Conservation (phyloP, 1,140 invertebrate genomes). For the Drosophila grimshawi region DNA sequence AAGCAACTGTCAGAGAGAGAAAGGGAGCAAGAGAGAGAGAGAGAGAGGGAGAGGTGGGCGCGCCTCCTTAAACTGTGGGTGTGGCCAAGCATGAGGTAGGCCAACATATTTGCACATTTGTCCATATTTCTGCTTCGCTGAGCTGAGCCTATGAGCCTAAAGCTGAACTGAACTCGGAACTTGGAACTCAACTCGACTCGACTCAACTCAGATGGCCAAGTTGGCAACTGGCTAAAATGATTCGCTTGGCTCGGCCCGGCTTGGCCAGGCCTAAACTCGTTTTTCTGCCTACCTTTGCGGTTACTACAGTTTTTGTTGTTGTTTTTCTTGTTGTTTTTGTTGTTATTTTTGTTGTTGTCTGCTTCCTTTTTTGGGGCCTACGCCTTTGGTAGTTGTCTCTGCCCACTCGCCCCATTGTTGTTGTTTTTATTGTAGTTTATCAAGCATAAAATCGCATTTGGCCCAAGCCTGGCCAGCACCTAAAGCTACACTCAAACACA, state of each 20-base stretch:
- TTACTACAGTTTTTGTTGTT: conserved; percentile 9
- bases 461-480: conserved; percentile 39
- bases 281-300: conserved; percentile 32
- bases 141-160: conserved; percentile 30
- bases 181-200: neutral
- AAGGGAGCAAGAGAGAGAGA: conserved; percentile 2
- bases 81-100: conserved; percentile 35
- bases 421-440: conserved; percentile 76
- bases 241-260: conserved; percentile 6
- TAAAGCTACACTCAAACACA: conserved; percentile 1
- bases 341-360: neutral
- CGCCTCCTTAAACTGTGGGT: conserved; percentile 22
- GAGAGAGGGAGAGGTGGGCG: conserved; percentile 5
- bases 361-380: conserved; percentile 51
- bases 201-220: conserved; percentile 32
- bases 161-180: conserved; percentile 8
- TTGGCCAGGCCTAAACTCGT: conserved; percentile 36
- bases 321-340: conserved; percentile 16
- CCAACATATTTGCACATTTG: conserved; percentile 77
- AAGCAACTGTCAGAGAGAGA: conserved; percentile 12
- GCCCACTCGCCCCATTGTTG: conserved; percentile 26
- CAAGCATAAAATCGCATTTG: conserved; percentile 81
- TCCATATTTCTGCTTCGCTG: conserved; percentile 78
- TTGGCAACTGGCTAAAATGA: conserved; percentile 34
- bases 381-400: conserved; percentile 43